Base-by-base conservation (phyloP, 2,888 invertebrate species). In the Pterobdella sp. region DNA sequence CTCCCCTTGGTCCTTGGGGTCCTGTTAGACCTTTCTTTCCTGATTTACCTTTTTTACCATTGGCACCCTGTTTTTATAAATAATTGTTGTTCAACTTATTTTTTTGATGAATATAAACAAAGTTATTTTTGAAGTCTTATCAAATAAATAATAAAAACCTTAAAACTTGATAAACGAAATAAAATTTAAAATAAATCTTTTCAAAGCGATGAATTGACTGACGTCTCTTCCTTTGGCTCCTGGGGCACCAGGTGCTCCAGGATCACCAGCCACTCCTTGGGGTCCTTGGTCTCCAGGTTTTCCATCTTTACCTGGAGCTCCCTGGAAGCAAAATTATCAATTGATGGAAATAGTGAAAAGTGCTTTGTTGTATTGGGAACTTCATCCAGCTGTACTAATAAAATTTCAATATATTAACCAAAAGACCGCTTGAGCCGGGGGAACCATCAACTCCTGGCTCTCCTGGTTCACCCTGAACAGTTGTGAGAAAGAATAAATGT, bases 251-350 rank as follows among this genome's bases (percentile, higher is more conserved):
- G 35, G 32, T n/a, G 31, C 35, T 36, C 74, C 74, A 31, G 74
- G 68, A 3, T 29, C 52, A 4, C 74, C 74, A 32, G 65, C 67
- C 3, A 52, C 37, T 1, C 74, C 74, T n/a, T 42, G 37, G 0
- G 68, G 67, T 37, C 81, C 81, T 68, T 70, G 74, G 18, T 74
- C 74, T 35, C 74, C 74, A 10, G 60, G 36, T n/a, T 74, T 65
- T 2, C 74, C 74, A 29, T 71, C 70, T 37, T 68, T 37, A 18
- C 74, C 74, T 26, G 77, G 32, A 80, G 90, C 90, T 32, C 92
- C 91, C 90, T 90, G n/a, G 49, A 42, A 42, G 49, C 7, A 42
- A 42, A 42, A 42, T 14, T 42, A 22, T 42, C 49, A 42, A 14
- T 42, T 14, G 22, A 14, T 42, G 7, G 49, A n/a, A n/a, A n/a